Evolutionary conservation across 2,888 invertebrate species (phyloP).

Genomic region (Rhagonycha lutea): DNA sequence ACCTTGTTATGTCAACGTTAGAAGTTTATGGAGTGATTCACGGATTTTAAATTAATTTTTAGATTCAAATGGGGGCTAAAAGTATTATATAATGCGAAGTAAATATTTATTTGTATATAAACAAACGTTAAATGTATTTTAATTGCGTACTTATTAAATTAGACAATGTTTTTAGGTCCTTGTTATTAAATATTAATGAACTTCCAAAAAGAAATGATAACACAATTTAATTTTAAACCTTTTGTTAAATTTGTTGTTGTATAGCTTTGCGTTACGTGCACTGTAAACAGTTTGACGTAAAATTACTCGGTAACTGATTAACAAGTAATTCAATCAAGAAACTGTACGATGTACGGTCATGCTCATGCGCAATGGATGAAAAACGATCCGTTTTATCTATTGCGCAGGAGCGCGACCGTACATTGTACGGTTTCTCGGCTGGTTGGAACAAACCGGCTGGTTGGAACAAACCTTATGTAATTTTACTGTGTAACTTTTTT

Average conservation of each 20-base stretch:
- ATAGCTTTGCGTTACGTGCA: too few relatives aligned
- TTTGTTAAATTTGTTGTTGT: neutral
- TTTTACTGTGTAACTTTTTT: too few relatives aligned
- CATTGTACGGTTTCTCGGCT: too few relatives aligned
- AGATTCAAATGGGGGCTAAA: conserved; percentile 4
- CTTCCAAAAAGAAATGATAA: neutral
- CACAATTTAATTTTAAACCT: neutral
- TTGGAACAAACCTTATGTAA: too few relatives aligned
- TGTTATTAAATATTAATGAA: neutral
- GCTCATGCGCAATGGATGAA: too few relatives aligned
- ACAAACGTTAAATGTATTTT: neutral
- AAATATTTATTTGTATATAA: conserved; percentile 3
- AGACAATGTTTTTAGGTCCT: neutral
- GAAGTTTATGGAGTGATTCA: conserved; percentile 91
- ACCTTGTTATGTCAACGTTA: conserved; percentile 88
- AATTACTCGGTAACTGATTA: too few relatives aligned
- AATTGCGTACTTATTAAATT: neutral
- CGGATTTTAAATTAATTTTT: conserved; percentile 67
- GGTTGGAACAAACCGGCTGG: too few relatives aligned
- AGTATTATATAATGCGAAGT: neutral
- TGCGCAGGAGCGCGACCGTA: too few relatives aligned
- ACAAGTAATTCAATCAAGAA: too few relatives aligned
- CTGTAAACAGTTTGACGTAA: too few relatives aligned
- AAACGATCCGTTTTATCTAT: too few relatives aligned
- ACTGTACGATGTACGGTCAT: too few relatives aligned